Evolutionary conservation across 2,888 invertebrate genomes (phyloP), one percentile per base, ranked within the genome.

Genomic region (Sisyra terminalis): DNA sequence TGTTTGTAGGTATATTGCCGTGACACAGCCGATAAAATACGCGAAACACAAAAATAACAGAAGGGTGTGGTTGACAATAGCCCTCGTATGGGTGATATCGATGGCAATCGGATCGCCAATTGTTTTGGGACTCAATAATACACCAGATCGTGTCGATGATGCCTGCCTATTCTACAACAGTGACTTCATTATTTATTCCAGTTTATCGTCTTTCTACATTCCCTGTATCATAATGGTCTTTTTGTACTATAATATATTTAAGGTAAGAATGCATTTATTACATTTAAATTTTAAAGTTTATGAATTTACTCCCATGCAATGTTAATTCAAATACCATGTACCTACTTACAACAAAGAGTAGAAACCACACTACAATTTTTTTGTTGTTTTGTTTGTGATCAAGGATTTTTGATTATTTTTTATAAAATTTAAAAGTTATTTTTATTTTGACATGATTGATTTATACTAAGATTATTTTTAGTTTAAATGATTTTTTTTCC

Each of bases 221-320:
- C 98, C 98, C 30, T 89, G 96, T 61, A 81, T 94, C 59, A 88
- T 96, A 60, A 97, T 98, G 94, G 87, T 97, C 64, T 88, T 88
- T 63, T 79, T 97, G 45, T 97, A 97, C 66, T 93, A 88, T 70
- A 86, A 78, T 67, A 97, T 98, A 66, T 97, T 98, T 71, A 85
- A 86, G 78, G 93, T 94, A 53, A 69, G 73, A n/a, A n/a, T n/a
- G n/a, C n/a, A n/a, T n/a, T n/a, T n/a, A n/a, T n/a, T n/a, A n/a
- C n/a, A n/a, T n/a, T n/a, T n/a, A n/a, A n/a, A n/a, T n/a, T n/a
- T n/a, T n/a, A n/a, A n/a, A n/a, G n/a, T n/a, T n/a, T n/a, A n/a
- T n/a, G n/a, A n/a, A n/a, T n/a, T n/a, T n/a, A n/a, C n/a, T n/a
- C n/a, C n/a, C n/a, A n/a, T n/a, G n/a, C n/a, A n/a, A n/a, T n/a